These are phyloP conservation scores for Gadus macrocephalus DNA, from an alignment of 2,113 vertebrate species.

Conservation along the genomic window DNA sequence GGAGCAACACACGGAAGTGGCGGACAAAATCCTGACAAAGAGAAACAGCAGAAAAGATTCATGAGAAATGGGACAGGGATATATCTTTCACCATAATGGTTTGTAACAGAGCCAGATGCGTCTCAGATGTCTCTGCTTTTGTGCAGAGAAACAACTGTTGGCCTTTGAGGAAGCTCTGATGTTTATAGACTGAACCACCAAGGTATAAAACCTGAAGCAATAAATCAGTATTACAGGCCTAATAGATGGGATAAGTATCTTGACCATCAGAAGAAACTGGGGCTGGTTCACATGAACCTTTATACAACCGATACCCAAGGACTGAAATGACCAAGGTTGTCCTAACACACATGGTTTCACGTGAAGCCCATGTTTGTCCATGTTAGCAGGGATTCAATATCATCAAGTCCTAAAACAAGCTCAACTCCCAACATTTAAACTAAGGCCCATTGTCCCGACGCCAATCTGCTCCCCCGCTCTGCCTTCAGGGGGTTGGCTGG, in stretches of 20 bases:
- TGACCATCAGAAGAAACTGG: too few species aligned
- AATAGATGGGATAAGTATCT: too few species aligned
- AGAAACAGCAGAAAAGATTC: background rate
- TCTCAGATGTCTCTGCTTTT: too few species aligned
- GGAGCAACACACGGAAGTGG: constrained; percentile 89
- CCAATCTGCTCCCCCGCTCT: constrained; percentile 44
- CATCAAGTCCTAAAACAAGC: constrained; percentile 63
- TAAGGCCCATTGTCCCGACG: constrained; percentile 58
- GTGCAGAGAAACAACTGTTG: too few species aligned
- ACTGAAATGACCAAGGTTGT: constrained; percentile 3
- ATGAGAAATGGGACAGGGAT: constrained; percentile 15
- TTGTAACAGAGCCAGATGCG: background rate
- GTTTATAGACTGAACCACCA: too few species aligned
- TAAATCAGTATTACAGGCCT: too few species aligned
- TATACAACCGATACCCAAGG: too few species aligned
- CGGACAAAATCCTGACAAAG: constrained; percentile 84
- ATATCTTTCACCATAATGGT: background rate
- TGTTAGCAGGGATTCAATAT: constrained; percentile 43
- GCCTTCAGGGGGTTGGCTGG: constrained; percentile 51
- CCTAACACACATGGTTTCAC: constrained; percentile 48
- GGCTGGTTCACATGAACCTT: background rate
- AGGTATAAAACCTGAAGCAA: too few species aligned
- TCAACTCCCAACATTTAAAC: constrained; percentile 48
- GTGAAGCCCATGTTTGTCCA: constrained; percentile 35
- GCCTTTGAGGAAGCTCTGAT: too few species aligned